Conservation (phyloP, 2,113 vertebrate species). For the Lota lota region DNA sequence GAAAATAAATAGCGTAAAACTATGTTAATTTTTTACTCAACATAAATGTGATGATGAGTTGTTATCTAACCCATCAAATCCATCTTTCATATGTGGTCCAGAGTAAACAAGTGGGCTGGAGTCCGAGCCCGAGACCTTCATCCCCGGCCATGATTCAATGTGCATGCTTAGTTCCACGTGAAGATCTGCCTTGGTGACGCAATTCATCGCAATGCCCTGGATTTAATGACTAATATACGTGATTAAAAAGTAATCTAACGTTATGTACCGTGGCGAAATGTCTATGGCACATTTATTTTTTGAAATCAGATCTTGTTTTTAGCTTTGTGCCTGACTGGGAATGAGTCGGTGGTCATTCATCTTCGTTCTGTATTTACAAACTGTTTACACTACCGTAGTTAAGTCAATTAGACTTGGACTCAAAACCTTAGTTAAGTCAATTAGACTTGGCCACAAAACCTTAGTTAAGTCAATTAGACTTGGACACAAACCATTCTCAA, state of each 20-base stretch:
- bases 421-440: background rate
- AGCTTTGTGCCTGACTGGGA: background rate
- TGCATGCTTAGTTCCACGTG: background rate
- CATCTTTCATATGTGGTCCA: slow-evolving; percentile 27
- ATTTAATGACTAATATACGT: slow-evolving; percentile 5
- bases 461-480: background rate
- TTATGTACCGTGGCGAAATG: slow-evolving; percentile 20
- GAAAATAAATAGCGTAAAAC: no score
- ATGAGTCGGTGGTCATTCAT: background rate
- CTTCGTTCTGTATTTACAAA: background rate
- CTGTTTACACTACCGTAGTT: background rate
- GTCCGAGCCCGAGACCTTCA: no score
- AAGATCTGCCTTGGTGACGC: slow-evolving; percentile 19
- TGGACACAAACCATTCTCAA: background rate
- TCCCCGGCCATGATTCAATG: no score
- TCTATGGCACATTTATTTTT: background rate
- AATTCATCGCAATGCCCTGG: slow-evolving; percentile 16
- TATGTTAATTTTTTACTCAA: no score
- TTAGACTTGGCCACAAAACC: background rate
- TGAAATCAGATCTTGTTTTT: background rate
- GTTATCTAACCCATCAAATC: slow-evolving; percentile 6
- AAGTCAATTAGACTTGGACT: background rate
- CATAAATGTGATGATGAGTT: no score
- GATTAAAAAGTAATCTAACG: slow-evolving; percentile 11
- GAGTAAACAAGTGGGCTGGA: background rate